phyloP scores from a whole-genome alignment of 2,797 vertebrate genomes.

The Catostomus latipinnis region DNA sequence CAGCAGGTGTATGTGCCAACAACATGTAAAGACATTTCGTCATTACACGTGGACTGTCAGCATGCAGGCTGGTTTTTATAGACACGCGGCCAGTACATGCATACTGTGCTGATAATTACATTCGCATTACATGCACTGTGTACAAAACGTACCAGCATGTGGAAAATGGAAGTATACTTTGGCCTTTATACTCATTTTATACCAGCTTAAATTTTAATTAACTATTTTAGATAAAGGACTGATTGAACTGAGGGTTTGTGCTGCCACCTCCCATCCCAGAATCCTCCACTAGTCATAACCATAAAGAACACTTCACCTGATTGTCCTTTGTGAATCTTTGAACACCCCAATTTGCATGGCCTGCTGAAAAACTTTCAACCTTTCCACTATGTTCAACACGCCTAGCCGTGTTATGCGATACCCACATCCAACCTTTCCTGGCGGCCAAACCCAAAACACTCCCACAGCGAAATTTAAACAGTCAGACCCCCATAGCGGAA shows the following conservation, averaged over 20 bases:
- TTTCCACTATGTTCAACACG: slow-evolving; percentile 36
- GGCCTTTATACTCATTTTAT: neutral
- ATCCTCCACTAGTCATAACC: slow-evolving; percentile 1
- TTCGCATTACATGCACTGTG: neutral
- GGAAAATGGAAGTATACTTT: neutral
- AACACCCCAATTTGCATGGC: slow-evolving; percentile 25
- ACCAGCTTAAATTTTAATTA: neutral
- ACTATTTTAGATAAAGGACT: neutral
- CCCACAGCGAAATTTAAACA: slow-evolving; percentile 54
- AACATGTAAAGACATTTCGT: too few species aligned
- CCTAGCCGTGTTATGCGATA: slow-evolving; percentile 35
- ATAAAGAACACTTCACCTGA: neutral
- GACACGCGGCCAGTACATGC: slow-evolving; percentile 13
- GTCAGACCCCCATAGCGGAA: slow-evolving; percentile 49
- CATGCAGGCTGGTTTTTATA: too few species aligned
- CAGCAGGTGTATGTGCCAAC: too few species aligned
- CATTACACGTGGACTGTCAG: too few species aligned
- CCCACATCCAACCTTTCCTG: slow-evolving; percentile 35
- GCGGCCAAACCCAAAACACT: slow-evolving; percentile 34
- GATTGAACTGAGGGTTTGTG: neutral
- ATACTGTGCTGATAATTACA: slow-evolving; percentile 23
- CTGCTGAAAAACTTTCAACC: slow-evolving; percentile 30
- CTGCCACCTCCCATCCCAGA: neutral
- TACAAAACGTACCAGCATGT: too few species aligned
- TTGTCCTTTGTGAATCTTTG: slow-evolving; percentile 23